These are phyloP conservation scores for Dryobota labecula DNA, from an alignment of 2,888 invertebrate species.

Conservation along the genomic window DNA sequence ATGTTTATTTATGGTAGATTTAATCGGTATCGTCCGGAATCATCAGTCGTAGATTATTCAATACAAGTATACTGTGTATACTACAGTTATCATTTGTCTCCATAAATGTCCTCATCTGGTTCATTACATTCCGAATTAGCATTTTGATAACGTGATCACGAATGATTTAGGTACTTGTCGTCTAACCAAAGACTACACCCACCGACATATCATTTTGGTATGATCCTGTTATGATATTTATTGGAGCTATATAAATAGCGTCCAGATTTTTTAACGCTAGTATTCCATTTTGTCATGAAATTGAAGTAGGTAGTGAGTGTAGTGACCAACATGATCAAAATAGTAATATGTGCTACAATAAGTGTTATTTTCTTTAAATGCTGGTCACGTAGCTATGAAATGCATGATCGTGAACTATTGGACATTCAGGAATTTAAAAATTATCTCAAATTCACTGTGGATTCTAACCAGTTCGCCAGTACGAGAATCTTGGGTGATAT, in stretches of 20 bases:
- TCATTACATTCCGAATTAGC: conserved; percentile 48
- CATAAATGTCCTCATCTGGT: conserved; percentile 17
- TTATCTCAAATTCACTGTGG: conserved; percentile 38
- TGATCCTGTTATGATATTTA: conserved; percentile 33
- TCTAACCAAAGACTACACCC: conserved; percentile 3
- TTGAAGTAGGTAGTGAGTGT: conserved; percentile 13
- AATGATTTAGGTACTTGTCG: conserved; percentile 28
- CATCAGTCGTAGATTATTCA: conserved; percentile 24
- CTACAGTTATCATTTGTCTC: conserved; percentile 24
- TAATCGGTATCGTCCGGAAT: conserved; percentile 12
- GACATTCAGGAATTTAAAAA: conserved; percentile 42
- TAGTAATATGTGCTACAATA: conserved; percentile 13
- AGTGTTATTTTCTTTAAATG: conserved; percentile 18
- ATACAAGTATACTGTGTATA: conserved; percentile 12
- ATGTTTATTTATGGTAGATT: conserved; percentile 37
- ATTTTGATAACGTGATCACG: conserved; percentile 44
- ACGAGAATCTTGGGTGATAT: conserved; percentile 36
- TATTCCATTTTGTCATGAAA: conserved; percentile 25
- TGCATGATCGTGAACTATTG: conserved; percentile 31
- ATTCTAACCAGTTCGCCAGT: conserved; percentile 40
- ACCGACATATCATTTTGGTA: conserved; percentile 25
- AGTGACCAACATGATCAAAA: conserved; percentile 37
- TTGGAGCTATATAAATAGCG: conserved; percentile 34
- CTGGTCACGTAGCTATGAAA: conserved; percentile 18
- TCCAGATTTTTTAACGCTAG: conserved; percentile 3